Conservation (phyloP, 2,797 vertebrate species). For the Eremophila alpestris region DNA sequence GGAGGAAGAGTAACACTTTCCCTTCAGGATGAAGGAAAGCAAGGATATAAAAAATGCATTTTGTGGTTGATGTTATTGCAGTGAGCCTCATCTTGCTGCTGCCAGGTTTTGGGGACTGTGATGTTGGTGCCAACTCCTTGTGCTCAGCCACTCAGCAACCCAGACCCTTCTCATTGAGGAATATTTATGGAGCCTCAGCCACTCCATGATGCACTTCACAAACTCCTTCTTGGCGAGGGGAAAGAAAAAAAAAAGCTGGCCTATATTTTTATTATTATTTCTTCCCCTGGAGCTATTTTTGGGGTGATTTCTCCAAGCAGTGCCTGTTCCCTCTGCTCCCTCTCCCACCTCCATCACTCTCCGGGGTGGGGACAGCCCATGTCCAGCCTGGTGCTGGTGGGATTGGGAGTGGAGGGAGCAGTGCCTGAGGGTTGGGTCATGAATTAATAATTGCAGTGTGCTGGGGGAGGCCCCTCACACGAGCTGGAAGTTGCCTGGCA, state of each 20-base stretch:
- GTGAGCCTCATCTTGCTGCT: background rate
- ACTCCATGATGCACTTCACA: background rate
- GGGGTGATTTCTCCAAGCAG: background rate
- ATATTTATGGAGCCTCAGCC: background rate
- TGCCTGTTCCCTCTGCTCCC: background rate
- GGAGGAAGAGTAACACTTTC: no score
- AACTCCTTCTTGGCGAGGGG: background rate
- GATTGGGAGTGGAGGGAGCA: conserved; percentile 65
- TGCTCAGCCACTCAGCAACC: background rate
- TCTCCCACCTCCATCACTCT: conserved; percentile 30
- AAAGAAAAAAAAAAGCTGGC: background rate
- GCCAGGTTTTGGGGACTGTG: background rate
- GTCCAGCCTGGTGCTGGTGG: conserved; percentile 62
- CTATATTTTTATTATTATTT: background rate
- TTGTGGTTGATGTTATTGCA: background rate
- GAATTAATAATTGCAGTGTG: conserved; percentile 81
- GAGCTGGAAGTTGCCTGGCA: conserved; percentile 81
- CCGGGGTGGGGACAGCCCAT: background rate
- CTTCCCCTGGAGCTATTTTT: background rate
- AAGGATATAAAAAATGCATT: background rate
- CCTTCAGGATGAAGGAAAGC: background rate
- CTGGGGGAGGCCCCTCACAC: conserved; percentile 77
- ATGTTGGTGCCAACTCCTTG: background rate
- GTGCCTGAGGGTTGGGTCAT: conserved; percentile 79
- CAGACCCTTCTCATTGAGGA: background rate